Conservation (phyloP, 2,888 invertebrate species). For the Emmelina monodactyla region DNA sequence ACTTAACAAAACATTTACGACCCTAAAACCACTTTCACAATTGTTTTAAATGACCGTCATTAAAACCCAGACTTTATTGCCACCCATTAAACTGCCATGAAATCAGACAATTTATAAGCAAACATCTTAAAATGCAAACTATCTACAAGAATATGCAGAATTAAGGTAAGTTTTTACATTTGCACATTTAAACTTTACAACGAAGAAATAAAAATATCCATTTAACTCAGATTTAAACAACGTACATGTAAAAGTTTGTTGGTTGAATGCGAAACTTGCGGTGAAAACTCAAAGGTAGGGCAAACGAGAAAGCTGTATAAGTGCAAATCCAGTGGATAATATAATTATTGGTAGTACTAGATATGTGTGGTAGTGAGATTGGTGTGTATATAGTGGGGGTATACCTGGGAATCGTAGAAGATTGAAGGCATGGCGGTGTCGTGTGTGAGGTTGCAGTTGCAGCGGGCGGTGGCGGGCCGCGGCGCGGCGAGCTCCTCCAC, state of each 20-base stretch:
- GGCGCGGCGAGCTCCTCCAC: conserved; percentile 33
- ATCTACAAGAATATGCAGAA: too few relatives aligned
- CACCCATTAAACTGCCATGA: too few relatives aligned
- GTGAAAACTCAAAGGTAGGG: neutral
- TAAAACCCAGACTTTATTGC: too few relatives aligned
- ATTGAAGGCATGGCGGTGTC: conserved; percentile 43
- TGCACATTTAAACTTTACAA: neutral
- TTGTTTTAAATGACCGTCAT: too few relatives aligned
- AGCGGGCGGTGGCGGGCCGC: conserved; percentile 35
- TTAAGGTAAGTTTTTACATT: neutral
- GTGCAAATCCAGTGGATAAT: too few relatives aligned
- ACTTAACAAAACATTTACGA: too few relatives aligned
- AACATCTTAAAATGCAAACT: too few relatives aligned
- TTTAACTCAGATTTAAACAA: conserved; percentile 1
- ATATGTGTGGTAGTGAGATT: neutral
- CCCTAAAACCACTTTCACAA: too few relatives aligned
- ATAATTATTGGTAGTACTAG: too few relatives aligned
- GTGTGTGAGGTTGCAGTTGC: conserved; percentile 42
- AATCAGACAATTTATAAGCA: too few relatives aligned
- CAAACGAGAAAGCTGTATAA: neutral
- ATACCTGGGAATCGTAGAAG: conserved; percentile 56
- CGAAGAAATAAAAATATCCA: neutral
- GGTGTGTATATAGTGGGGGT: conserved; percentile 12
- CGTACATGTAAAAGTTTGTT: neutral
- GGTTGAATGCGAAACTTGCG: too few relatives aligned